Evolutionary conservation across 2,113 vertebrate genomes (phyloP).

Genomic region (Oncorhynchus masou): DNA sequence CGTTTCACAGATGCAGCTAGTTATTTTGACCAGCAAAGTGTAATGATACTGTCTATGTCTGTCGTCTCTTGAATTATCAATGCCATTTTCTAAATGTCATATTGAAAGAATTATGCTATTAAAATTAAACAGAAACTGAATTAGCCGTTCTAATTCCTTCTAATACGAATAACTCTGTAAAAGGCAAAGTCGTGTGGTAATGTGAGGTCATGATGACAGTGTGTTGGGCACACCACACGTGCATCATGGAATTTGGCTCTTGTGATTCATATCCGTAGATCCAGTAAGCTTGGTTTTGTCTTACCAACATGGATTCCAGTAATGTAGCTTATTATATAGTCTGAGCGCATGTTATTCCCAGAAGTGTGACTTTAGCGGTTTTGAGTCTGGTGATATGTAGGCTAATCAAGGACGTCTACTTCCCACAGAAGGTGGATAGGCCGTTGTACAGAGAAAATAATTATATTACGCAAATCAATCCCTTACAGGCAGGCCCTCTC

Average conservation of each 20-base stretch:
- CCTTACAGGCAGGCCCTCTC: not conserved
- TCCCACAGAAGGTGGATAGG: slow-evolving; percentile 55
- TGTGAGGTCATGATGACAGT: not conserved
- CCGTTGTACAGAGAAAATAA: slow-evolving; percentile 18
- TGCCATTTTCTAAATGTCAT: too few species aligned
- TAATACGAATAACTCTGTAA: not conserved
- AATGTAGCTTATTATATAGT: slow-evolving; percentile 14
- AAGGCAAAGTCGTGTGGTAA: not conserved
- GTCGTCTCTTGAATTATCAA: too few species aligned
- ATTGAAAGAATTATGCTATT: too few species aligned
- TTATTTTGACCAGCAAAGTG: not conserved
- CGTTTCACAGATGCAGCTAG: not conserved
- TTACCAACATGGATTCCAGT: slow-evolving; percentile 6
- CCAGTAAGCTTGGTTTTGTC: slow-evolving; percentile 16
- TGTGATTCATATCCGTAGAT: slow-evolving; percentile 9
- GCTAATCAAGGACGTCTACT: slow-evolving; percentile 45
- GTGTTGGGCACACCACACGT: not conserved
- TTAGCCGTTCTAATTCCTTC: too few species aligned
- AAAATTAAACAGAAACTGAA: not conserved
- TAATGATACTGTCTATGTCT: not conserved
- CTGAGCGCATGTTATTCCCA: slow-evolving; percentile 29
- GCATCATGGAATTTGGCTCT: not conserved
- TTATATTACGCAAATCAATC: not conserved
- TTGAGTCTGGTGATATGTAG: slow-evolving; percentile 51
- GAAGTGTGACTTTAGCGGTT: slow-evolving; percentile 35